Evolutionary conservation across 2,888 invertebrate species (phyloP).

Genomic region (Phytoseiulus persimilis): DNA sequence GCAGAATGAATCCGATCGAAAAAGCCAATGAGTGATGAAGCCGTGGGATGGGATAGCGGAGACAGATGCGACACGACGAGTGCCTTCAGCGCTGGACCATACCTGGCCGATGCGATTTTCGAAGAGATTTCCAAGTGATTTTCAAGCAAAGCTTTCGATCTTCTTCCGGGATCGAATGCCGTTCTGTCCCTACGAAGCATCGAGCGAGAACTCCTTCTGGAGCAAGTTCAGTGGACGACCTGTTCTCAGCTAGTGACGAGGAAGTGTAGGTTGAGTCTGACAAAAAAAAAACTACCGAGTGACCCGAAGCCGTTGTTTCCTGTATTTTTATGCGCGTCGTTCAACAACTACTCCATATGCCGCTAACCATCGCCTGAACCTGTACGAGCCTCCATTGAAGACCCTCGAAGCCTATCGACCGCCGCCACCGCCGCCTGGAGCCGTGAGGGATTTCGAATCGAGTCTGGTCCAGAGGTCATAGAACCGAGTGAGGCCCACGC

Average conservation of each 20-base stretch:
- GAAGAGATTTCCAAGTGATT: too few relatives aligned
- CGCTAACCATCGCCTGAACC: not conserved
- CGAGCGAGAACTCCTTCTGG: not conserved
- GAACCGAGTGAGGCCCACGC: slow-evolving; percentile 5
- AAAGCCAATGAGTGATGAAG: too few relatives aligned
- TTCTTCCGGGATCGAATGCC: too few relatives aligned
- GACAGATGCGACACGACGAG: too few relatives aligned
- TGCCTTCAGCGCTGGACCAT: too few relatives aligned
- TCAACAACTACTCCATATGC: slow-evolving; percentile 5
- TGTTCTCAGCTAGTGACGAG: not conserved
- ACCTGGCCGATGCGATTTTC: too few relatives aligned
- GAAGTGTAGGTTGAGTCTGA: not conserved
- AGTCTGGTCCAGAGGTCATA: slow-evolving; percentile 5
- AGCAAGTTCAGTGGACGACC: not conserved
- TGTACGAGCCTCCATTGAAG: not conserved
- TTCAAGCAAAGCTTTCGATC: too few relatives aligned
- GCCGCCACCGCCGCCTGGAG: not conserved
- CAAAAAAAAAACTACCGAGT: not conserved
- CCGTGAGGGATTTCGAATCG: not conserved
- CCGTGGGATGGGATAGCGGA: too few relatives aligned
- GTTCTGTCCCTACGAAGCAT: too few relatives aligned
- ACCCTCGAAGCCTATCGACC: not conserved
- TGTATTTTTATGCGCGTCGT: not conserved
- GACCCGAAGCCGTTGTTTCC: slow-evolving; percentile 5
- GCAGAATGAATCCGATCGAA: too few relatives aligned